Percentiles rank a stretch among this genome's conserved stretches.
Conservation (phyloP, 2,888 invertebrate species). For the Morpho achilles region DNA sequence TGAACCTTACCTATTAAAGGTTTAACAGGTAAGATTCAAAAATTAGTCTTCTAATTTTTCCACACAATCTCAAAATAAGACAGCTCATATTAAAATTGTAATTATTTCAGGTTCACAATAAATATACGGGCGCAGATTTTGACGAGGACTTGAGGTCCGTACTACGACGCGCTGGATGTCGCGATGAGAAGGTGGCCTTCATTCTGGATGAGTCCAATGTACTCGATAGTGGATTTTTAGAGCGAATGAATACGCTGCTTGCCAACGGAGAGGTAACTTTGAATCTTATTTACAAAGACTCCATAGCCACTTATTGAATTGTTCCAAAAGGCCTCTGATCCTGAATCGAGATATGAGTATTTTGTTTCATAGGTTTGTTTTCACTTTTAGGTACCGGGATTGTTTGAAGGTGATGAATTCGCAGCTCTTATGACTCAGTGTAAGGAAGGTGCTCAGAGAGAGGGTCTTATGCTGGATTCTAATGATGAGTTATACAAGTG, state of each 20-base stretch:
- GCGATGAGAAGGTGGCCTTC: constrained; percentile 99
- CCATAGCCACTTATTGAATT: too few species aligned
- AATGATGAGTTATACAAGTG: constrained; percentile 99
- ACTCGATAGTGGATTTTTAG: constrained; percentile 98
- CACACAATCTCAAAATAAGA: too few species aligned
- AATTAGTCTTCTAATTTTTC: too few species aligned
- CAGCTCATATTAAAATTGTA: too few species aligned
- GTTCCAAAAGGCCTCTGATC: too few species aligned
- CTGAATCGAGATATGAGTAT: too few species aligned
- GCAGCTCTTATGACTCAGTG: constrained; percentile 99
- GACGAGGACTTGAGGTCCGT: constrained; percentile 98
- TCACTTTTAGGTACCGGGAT: constrained; percentile 84
- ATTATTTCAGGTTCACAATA: constrained; percentile 91
- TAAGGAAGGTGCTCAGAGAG: constrained; percentile 98
- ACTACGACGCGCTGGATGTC: constrained; percentile 90
- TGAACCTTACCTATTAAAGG: too few species aligned
- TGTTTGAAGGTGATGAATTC: constrained; percentile 98
- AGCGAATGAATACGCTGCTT: constrained; percentile 98
- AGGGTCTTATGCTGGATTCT: constrained; percentile 98
- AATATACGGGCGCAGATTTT: constrained; percentile 99
- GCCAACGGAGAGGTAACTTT: constrained; percentile 93
- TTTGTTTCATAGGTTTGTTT: neutral
- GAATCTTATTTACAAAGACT: neutral
- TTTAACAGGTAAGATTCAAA: too few species aligned
- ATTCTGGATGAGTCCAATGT: constrained; percentile 99